Base-by-base conservation (phyloP, 2,888 invertebrate species). In the Trissoscelio sp. region DNA sequence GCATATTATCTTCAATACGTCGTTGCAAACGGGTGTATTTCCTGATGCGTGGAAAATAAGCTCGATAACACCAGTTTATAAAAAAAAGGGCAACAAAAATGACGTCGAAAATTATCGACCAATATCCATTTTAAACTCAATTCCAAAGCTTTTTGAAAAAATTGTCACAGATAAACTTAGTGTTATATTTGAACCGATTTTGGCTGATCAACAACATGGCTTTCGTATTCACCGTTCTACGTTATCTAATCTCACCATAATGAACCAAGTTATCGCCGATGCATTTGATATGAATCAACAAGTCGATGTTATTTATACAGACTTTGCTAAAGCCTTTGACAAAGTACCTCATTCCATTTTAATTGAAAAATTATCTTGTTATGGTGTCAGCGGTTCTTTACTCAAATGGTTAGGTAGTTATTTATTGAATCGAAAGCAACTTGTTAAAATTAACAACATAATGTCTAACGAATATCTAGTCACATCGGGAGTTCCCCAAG, bases 11-110 rank as follows among this genome's bases (percentile, higher is more conserved):
- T 81, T 74, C 44, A 81, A 78, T 22, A 39, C 16, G 14, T 81
- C 74, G 7, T 31, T 83, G 12, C 7, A 6, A 5, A 18, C 28
- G 1, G 83, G 81, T 24, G 39, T 57, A 5, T 85, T 84, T 42
- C 83, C 80, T 0, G 22, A 22, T 5, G 1, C n/a, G 5, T 81
- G 78, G 62, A 84, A 85, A 78, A 34, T 42, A 5, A 66, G 53
- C 9, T 9, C 60, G 2, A 58, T 83, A 34, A 73, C 42, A 22
- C 84, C 82, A 31, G 12, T 46, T 46, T 46, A 20, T 46, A 20
- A 46, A 46, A 42, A 42, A 42, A 14, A 14, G 28, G 28, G 28
- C 6, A 28, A 28, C 14, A 42, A 42, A 14, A 14, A 46, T 46
- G n/a, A n/a, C n/a, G n/a, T n/a, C n/a, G n/a, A n/a, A n/a, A n/a